Evolutionary conservation across 2,888 invertebrate species (phyloP), one percentile per base, ranked within the genome.

Genomic region (Diarsia dahlii): DNA sequence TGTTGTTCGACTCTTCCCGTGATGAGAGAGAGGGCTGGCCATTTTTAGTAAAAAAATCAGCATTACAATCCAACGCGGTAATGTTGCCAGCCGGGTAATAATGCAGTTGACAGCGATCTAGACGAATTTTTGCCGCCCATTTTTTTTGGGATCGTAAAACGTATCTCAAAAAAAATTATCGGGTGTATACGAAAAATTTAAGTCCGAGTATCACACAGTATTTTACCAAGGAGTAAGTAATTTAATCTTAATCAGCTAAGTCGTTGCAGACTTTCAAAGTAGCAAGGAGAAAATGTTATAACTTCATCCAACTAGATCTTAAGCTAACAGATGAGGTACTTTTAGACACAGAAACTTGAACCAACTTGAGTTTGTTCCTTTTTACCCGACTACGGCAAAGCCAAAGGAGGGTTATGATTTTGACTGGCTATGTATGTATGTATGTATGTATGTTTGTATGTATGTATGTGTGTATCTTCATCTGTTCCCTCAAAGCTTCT

Each of bases 271-370:
- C 23, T 81, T 58, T 58, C 50, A 46, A 52, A 63, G 63, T 64
- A 45, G 52, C 64, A 34, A 23, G 50, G 50, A 58, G 46, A 64
- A 54, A 15, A 52, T 76, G 50, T 81, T 34, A 54, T 23, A 76
- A 58, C 48, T 82, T 82, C 6, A 58, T 20, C 46, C 52, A 52
- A 45, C 34, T 46, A 39, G 23, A 58, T 64, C 15, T 48, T 63
- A 52, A 80, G 23, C n/a, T 76, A 58, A 67, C 63, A 73, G 46
- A 58, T 65, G 50, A 80, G 20, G 20, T 58, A 52, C 23, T 28
- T 23, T 80, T n/a, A 34, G 3, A 46, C 23, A 52, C 64, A 20
- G 48, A 80, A 72, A 12, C 10, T 52, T 34, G 56, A 56, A 48
- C 0, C 45, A 56, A 58, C 2, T n/a, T 39, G 8, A 18, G 8